Base-by-base conservation (phyloP, 2,797 vertebrate genomes). In the Enoplosus armatus region DNA sequence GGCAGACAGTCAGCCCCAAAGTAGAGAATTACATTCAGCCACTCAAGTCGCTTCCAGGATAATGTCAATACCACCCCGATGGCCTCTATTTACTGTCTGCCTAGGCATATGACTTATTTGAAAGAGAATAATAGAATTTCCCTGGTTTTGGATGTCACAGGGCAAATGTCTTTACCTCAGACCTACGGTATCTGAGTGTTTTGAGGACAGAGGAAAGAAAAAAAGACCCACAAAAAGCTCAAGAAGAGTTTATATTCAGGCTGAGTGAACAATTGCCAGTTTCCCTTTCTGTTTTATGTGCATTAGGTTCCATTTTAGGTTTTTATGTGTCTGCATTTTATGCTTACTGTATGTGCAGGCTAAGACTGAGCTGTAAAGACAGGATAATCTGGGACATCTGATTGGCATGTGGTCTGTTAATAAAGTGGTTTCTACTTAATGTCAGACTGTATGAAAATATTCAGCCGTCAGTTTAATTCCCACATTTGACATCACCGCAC, bases 271-370 rank as follows among this genome's bases (percentile, higher is more conserved):
- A 72, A 41, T 63, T 67, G 79, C 79, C 80, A 86, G 60, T 78
- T 90, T 78, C 65, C 75, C 15, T 77, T 73, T 79, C 59, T 76
- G 62, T 82, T 88, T 86, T 75, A 72, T 85, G 48, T 81, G 54
- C 59, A 67, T 82, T 73, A 26, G 39, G 51, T 54, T 83, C 74
- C 58, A 72, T 86, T 88, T 89, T 37, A 56, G 47, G 26, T 77
- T 92, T 91, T 87, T 88, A 86, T 87, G 73, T 87, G 85, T 89
- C 69, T 85, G 76, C 51, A 33, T 81, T 86, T 81, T 82, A 58
- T 77, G 75, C 66, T 79, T 69, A 62, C 63, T 81, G 55, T 22
- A 83, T n/a, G 48, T 59, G 77, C 72, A 78, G 67, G 22, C 53
- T 72, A 31, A 66, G 58, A 58, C 64, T 69, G 61, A 72, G 83